phyloP scores from a whole-genome alignment of 2,797 vertebrate genomes.

The Hyperoplus immaculatus region DNA sequence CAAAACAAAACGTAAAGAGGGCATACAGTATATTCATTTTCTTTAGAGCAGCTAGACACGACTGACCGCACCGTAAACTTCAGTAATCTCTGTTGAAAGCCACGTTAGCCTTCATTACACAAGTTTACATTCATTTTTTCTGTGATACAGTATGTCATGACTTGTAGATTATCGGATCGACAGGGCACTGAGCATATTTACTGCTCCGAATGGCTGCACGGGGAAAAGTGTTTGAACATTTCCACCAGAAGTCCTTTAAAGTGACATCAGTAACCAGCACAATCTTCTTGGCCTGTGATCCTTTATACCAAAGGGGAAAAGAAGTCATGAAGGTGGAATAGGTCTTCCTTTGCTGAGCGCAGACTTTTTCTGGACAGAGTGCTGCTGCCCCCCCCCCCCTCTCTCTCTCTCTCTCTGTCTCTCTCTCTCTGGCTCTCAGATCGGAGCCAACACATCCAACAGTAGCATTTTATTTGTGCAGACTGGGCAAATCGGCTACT shows the following conservation, averaged over 20 bases:
- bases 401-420: constrained; percentile 12
- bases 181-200: constrained; percentile 32
- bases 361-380: constrained; percentile 32
- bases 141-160: constrained; percentile 17
- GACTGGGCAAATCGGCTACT: neutral
- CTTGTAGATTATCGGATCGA: constrained; percentile 32
- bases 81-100: no score
- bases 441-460: constrained; percentile 20
- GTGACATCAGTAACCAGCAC: constrained; percentile 41
- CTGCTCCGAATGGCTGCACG: constrained; percentile 35
- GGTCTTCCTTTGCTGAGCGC: constrained; percentile 44
- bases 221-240: constrained; percentile 53
- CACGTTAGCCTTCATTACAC: neutral
- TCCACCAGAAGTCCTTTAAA: constrained; percentile 47
- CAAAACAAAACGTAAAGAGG: no score
- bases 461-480: constrained; percentile 5
- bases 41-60: no score
- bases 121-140: neutral
- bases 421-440: constrained; percentile 20
- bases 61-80: no score
- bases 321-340: constrained; percentile 32
- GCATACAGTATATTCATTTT: no score
- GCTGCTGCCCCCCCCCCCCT: neutral
- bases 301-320: constrained; percentile 21
- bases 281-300: neutral